Conservation (phyloP, 1,140 invertebrate species). For the Drosophila biarmipes region DNA sequence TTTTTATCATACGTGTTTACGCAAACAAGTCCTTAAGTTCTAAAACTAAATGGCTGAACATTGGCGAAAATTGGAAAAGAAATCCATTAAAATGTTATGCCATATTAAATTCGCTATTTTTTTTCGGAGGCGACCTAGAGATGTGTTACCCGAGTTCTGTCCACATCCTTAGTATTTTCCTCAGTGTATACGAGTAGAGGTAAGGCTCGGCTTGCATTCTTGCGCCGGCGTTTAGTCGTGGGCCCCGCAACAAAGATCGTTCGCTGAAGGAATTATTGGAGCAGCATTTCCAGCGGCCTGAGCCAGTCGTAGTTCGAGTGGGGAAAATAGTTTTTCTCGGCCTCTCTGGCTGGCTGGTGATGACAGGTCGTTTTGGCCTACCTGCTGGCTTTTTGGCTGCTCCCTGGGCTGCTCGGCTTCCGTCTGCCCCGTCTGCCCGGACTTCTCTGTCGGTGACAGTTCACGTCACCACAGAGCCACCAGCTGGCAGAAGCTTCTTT, state of each 20-base stretch:
- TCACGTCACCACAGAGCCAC: constrained; percentile 40
- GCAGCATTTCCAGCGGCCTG: constrained; percentile 21
- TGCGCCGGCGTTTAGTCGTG: constrained; percentile 31
- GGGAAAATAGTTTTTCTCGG: constrained; percentile 37
- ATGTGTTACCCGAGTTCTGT: no score
- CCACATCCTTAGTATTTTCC: neutral
- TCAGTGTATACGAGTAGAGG: constrained; percentile 12
- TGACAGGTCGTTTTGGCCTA: constrained; percentile 40
- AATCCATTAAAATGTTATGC: no score
- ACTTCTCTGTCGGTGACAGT: constrained; percentile 31
- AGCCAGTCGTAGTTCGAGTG: neutral
- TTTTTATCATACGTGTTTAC: neutral
- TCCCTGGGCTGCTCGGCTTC: neutral
- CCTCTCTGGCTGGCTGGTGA: constrained; percentile 3
- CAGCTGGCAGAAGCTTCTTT: constrained; percentile 53
- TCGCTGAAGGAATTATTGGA: constrained; percentile 41
- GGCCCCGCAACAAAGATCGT: constrained; percentile 42
- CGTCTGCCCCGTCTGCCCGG: neutral
- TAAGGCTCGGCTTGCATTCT: constrained; percentile 40
- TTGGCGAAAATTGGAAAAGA: no score
- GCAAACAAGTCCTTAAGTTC: no score
- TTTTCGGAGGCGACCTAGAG: no score
- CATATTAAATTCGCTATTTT: no score
- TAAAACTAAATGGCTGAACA: no score
- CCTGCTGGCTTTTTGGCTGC: constrained; percentile 18